A percentile compares a stretch with the other conserved stretches of the same genome.
Conservation (phyloP, 1,140 invertebrate species). For the Lethrus apterus region DNA sequence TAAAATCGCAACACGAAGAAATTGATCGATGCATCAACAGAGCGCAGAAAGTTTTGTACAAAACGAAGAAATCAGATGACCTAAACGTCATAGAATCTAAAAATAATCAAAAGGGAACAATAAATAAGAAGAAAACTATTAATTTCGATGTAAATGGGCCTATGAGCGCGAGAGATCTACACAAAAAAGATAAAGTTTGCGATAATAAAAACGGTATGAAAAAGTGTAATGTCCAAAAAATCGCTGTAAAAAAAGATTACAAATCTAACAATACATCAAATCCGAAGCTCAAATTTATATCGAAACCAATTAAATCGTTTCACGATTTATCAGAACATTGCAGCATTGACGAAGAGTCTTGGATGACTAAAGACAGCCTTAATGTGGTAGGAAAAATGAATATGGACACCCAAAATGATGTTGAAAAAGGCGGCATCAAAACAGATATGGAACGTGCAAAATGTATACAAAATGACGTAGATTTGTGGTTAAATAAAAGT, state of each 20-base stretch:
- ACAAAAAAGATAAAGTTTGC: no score
- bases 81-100: no score
- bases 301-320: slow-evolving; percentile 20
- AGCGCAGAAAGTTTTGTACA: slow-evolving; percentile 5
- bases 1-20: slow-evolving; percentile 15
- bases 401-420: not conserved
- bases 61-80: slow-evolving; percentile 6
- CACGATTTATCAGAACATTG: no score
- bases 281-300: slow-evolving; percentile 20
- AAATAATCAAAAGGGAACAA: no score
- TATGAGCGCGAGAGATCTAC: no score
- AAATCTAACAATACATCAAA: slow-evolving; percentile 9
- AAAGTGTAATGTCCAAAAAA: no score
- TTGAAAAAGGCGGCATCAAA: not conserved
- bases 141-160: no score
- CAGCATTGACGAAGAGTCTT: slow-evolving; percentile 23
- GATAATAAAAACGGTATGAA: no score
- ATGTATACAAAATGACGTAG: not conserved
- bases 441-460: not conserved
- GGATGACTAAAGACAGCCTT: slow-evolving; percentile 14
- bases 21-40: slow-evolving; percentile 10
- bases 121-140: no score
- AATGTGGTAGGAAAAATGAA: not conserved
- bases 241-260: no score
- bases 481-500: not conserved